Base-by-base conservation (phyloP, 1,140 invertebrate genomes). In the Drosophila quadrilineata region DNA sequence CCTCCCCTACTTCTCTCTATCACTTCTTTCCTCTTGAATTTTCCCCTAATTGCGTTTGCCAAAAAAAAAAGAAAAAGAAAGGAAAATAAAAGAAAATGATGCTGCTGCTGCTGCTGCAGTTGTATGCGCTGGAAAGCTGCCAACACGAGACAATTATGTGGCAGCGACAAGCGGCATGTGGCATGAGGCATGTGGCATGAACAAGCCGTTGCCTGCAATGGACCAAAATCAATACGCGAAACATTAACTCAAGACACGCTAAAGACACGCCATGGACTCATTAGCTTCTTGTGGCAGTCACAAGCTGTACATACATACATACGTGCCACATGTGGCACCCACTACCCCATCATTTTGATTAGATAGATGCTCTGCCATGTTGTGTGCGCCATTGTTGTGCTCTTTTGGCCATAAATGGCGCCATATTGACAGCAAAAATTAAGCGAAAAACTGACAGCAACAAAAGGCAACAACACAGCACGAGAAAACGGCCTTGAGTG, bases 201-300 rank as follows among this genome's bases (percentile, higher is more conserved):
- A 26, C 35, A 38, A 36, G 16, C 22, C 22, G 26, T 14, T 14
- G 16, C 50, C 40, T 33, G 58, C 69, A 64, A 60, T n/a, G 50
- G 54, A 59, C 68, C 72, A n/a, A 72, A 82, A 82, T 82, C 76
- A 82, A 82, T 82, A 84, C 79, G 77, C 73, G 73, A 73, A 85
- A 74, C 77, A 84, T 84, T 74, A 77, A 77, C 79, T 77, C 57
- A 65, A 77, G 66, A 45, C 41, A 16, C 60, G 56, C 57, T 73
- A 84, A 84, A 85, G 79, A 77, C 73, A 84, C 77, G 77, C 77
- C 64, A 84, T 70, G 73, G 77, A 84, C 79, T 84, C 77, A 85
- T 84, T 84, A 84, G 65, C 68, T 69, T n/a, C n/a, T n/a, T 46
- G 50, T 43, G 41, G 48, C 72, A 57, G 24, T 29, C 26, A 66